Conservation (phyloP, 2,113 vertebrate genomes). For the Anarhynchus alexandrinus region DNA sequence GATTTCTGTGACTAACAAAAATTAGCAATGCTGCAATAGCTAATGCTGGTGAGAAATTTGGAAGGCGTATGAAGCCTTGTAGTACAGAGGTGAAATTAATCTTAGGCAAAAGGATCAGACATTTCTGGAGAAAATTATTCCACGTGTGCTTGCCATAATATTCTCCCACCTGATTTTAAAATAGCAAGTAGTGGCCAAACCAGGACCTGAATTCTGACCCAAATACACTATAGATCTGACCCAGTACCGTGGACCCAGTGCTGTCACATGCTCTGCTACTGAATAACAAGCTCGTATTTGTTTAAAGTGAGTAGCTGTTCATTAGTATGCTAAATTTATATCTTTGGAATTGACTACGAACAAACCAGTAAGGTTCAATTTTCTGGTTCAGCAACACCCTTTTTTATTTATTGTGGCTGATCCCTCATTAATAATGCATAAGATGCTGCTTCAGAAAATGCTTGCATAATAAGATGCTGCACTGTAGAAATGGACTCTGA, state of each 20-base stretch:
- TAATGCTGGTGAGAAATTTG: background rate
- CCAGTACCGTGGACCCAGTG: background rate
- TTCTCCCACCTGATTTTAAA: background rate
- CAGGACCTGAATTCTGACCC: background rate
- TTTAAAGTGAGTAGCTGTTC: background rate
- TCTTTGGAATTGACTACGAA: background rate
- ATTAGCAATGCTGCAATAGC: background rate
- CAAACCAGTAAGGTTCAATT: background rate
- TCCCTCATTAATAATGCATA: background rate
- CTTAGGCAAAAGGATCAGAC: background rate
- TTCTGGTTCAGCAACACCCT: background rate
- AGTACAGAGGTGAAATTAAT: background rate
- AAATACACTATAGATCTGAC: fast-evolving
- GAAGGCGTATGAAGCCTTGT: background rate
- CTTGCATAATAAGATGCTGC: background rate
- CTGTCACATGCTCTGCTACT: background rate
- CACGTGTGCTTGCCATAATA: background rate
- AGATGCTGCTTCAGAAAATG: background rate
- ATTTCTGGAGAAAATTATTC: background rate
- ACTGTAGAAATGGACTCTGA: background rate
- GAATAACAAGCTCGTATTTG: background rate
- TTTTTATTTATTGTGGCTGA: background rate
- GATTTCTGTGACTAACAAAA: background rate
- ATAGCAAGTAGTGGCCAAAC: background rate
- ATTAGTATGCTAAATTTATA: background rate